These are phyloP conservation scores for Lucinisca nassula DNA, from an alignment of 2,888 invertebrate species.

Conservation along the genomic window DNA sequence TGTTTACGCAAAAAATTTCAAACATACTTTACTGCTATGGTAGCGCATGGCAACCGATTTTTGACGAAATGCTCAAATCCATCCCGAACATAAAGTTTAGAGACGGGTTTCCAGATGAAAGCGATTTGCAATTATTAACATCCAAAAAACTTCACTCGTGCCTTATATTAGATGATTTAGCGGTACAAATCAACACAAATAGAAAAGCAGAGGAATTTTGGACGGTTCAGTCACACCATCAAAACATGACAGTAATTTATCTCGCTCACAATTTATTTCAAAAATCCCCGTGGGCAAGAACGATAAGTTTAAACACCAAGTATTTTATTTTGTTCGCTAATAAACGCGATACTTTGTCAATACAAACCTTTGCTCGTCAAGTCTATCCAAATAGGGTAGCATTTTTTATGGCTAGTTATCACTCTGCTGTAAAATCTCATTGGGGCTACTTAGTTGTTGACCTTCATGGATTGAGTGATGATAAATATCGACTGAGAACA, in stretches of 20 bases:
- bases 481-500: slow-evolving; percentile 25
- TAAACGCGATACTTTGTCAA: not conserved
- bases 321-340: slow-evolving; percentile 7
- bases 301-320: slow-evolving; percentile 15
- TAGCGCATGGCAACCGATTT: not conserved
- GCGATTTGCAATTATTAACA: not conserved
- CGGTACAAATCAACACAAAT: not conserved
- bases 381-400: not conserved
- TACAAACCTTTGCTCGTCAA: slow-evolving; percentile 23
- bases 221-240: not conserved
- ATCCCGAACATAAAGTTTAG: not conserved
- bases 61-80: not conserved
- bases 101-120: not conserved
- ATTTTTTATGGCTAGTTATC: slow-evolving; percentile 17
- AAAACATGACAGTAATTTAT: not conserved
- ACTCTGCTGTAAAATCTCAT: slow-evolving; percentile 7
- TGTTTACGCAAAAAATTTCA: not conserved
- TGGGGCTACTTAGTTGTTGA: slow-evolving; percentile 32
- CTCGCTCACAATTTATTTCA: no score
- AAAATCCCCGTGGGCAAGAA: no score
- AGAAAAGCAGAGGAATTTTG: not conserved
- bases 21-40: not conserved
- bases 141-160: not conserved
- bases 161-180: not conserved
- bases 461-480: not conserved